A percentile compares a stretch with the other conserved stretches of the same genome.
phyloP scores from a whole-genome alignment of 2,888 invertebrate genomes.

The Oxystoma pomonae region DNA sequence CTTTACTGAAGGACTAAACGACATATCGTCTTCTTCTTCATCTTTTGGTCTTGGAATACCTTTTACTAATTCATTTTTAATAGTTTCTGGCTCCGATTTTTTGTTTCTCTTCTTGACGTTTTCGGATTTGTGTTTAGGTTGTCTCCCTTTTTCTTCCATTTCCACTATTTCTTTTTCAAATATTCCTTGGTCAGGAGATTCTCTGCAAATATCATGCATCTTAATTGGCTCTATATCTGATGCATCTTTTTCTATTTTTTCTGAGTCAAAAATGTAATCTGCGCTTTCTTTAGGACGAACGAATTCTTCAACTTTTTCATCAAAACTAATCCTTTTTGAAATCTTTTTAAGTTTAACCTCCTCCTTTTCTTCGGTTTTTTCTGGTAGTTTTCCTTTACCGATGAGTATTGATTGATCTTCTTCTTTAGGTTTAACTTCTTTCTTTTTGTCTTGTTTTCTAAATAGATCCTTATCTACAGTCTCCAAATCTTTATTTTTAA shows the following conservation, averaged over 20 bases:
- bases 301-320: constrained; percentile 40
- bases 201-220: constrained; percentile 36
- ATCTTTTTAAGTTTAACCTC: constrained; percentile 53
- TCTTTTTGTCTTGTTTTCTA: constrained; percentile 33
- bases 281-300: constrained; percentile 36
- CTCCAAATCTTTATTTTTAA: constrained; percentile 44
- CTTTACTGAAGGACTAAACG: constrained; percentile 44
- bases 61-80: constrained; percentile 30
- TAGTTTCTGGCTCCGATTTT: constrained; percentile 34
- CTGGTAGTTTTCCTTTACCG: constrained; percentile 50
- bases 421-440: constrained; percentile 34
- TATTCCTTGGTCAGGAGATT: too few relatives aligned
- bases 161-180: constrained; percentile 45
- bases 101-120: constrained; percentile 34
- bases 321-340: constrained; percentile 45
- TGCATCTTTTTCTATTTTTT: constrained; percentile 20
- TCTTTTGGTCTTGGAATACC: constrained; percentile 36
- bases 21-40: constrained; percentile 44
- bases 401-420: constrained; percentile 40
- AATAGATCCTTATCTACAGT: constrained; percentile 46
- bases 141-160: constrained; percentile 29
- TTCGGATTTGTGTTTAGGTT: constrained; percentile 44
- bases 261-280: constrained; percentile 11
- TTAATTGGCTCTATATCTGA: constrained; percentile 30
- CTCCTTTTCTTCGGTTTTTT: constrained; percentile 44